Percentiles rank a stretch among this genome's conserved stretches.
Evolutionary conservation across 2,888 invertebrate species (phyloP).

Genomic region (Laspeyria flexula): DNA sequence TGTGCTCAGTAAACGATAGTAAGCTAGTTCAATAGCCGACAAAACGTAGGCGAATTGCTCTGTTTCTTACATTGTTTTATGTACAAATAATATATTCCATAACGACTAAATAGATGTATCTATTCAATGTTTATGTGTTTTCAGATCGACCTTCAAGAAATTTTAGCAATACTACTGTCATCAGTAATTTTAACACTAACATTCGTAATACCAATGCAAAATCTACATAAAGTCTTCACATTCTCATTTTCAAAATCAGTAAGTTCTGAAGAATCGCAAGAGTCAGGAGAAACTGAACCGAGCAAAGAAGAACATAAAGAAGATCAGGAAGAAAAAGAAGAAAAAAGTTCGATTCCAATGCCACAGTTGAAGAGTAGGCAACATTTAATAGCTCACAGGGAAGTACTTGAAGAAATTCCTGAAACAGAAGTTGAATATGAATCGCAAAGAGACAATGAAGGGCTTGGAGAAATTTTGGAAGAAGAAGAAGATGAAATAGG

Average conservation of each 20-base stretch:
- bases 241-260: conserved; percentile 49
- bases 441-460: conserved; percentile 69
- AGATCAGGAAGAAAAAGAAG: conserved; percentile 39
- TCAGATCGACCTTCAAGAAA: conserved; percentile 86
- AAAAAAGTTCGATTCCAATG: conserved; percentile 52
- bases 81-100: neutral
- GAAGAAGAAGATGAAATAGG: conserved; percentile 71
- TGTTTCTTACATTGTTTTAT: too few relatives aligned
- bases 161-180: conserved; percentile 77
- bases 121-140: conserved; percentile 40
- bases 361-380: conserved; percentile 56
- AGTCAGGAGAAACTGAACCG: conserved; percentile 23
- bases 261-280: conserved; percentile 23
- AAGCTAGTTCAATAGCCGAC: too few relatives aligned
- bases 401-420: conserved; percentile 79
- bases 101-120: neutral
- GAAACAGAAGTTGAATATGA: conserved; percentile 78
- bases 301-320: conserved; percentile 34
- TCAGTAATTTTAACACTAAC: conserved; percentile 86
- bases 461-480: conserved; percentile 75
- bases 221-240: conserved; percentile 65
- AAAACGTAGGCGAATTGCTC: too few relatives aligned
- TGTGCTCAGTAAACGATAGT: too few relatives aligned
- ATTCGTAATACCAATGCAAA: conserved; percentile 89
- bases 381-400: conserved; percentile 73